phyloP scores from a whole-genome alignment of 1,140 invertebrate genomes.

The Papilio dardanus region DNA sequence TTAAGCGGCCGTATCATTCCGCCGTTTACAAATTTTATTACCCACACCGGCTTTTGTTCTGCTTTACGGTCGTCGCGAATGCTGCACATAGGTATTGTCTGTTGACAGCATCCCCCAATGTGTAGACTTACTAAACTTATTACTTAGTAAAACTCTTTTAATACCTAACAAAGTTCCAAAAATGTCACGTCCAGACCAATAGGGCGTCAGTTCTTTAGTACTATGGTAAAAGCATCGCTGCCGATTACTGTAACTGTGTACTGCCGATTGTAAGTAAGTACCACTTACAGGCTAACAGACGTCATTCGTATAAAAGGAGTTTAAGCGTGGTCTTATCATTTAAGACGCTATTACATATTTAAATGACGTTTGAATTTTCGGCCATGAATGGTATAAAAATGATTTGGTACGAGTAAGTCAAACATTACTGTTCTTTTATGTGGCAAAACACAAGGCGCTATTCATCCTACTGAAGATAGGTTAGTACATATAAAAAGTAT shows the following conservation, averaged over 20 bases:
- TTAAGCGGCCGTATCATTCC: conserved; percentile 72
- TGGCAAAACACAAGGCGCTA: background rate
- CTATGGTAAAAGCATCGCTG: background rate
- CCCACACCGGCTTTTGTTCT: conserved; percentile 61
- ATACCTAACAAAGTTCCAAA: background rate
- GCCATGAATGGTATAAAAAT: no score
- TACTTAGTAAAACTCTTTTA: background rate
- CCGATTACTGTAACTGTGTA: no score
- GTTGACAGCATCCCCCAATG: conserved; percentile 1
- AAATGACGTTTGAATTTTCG: no score
- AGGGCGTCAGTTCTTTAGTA: background rate
- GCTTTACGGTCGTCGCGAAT: conserved; percentile 46
- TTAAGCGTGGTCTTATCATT: no score
- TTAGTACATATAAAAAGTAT: background rate
- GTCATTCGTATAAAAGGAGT: no score
- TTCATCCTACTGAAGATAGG: background rate
- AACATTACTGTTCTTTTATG: background rate
- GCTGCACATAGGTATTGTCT: conserved; percentile 39
- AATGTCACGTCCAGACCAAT: background rate
- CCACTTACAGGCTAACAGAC: no score
- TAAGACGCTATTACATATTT: no score
- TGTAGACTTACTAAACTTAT: background rate
- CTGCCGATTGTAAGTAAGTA: no score
- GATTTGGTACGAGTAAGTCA: no score
- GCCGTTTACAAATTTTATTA: conserved; percentile 73